These are phyloP conservation scores for Cerceris ruficornis DNA, from an alignment of 2,888 invertebrate genomes.

Conservation along the genomic window DNA sequence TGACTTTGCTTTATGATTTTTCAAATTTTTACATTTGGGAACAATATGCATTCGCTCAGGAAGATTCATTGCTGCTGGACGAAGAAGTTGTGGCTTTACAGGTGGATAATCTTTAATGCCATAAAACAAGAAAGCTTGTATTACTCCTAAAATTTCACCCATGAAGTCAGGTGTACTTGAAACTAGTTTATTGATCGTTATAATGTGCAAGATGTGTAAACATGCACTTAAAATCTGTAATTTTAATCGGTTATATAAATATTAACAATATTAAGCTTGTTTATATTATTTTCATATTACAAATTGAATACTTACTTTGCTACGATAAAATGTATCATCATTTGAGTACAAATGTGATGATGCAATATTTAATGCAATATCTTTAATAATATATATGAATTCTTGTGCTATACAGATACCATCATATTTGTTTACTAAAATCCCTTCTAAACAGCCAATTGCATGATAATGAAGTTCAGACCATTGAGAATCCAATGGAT, in stretches of 20 bases:
- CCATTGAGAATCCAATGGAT: constrained; percentile 59
- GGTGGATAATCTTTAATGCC: constrained; percentile 72
- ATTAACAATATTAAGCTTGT: not conserved
- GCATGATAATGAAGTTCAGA: constrained; percentile 71
- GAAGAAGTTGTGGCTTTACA: constrained; percentile 69
- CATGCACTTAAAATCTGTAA: constrained; percentile 70
- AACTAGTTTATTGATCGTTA: constrained; percentile 58
- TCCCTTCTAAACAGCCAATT: constrained; percentile 72
- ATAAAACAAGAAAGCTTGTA: constrained; percentile 75
- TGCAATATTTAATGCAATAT: constrained; percentile 60
- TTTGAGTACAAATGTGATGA: constrained; percentile 54
- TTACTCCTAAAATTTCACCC: constrained; percentile 75
- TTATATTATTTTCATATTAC: constrained; percentile 19
- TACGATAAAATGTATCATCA: constrained; percentile 59
- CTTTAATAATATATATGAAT: constrained; percentile 63
- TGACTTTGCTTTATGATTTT: constrained; percentile 64
- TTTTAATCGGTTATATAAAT: constrained; percentile 23
- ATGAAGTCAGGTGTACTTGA: constrained; percentile 62
- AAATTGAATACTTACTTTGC: constrained; percentile 63
- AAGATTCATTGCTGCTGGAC: constrained; percentile 77
- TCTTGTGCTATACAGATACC: constrained; percentile 57
- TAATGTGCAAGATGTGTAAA: constrained; percentile 68
- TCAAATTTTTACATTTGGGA: constrained; percentile 70
- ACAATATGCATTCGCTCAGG: constrained; percentile 72
- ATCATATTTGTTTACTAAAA: constrained; percentile 66